Evolutionary conservation across 2,888 invertebrate genomes (phyloP).

Genomic region (Steinernema hermaphroditum): DNA sequence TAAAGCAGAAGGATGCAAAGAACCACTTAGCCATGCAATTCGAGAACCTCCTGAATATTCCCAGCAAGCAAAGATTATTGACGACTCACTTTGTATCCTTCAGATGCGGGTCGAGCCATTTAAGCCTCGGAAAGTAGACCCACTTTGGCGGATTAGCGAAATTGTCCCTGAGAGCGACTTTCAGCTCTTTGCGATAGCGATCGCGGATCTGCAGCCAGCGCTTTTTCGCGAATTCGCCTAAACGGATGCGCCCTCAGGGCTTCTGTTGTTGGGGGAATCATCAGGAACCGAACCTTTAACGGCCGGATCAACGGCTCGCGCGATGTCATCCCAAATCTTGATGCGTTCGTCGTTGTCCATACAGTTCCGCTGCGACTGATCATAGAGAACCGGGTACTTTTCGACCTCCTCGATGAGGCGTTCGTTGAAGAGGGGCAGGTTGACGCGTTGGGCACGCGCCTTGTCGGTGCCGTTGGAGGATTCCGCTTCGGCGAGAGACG

Average conservation of each 20-base stretch:
- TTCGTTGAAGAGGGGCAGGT: slow-evolving; percentile 52
- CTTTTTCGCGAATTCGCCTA: slow-evolving; percentile 64
- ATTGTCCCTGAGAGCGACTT: slow-evolving; percentile 52
- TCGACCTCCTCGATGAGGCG: slow-evolving; percentile 59
- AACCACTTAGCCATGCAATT: too few relatives aligned
- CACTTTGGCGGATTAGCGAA: slow-evolving; percentile 45
- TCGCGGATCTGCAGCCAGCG: slow-evolving; percentile 64
- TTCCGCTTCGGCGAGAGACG: slow-evolving; percentile 18
- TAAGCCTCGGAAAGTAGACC: slow-evolving; percentile 57
- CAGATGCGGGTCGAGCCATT: slow-evolving; percentile 63
- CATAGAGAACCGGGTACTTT: slow-evolving; percentile 61
- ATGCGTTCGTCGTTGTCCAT: slow-evolving; percentile 53
- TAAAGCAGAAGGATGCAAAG: too few relatives aligned
- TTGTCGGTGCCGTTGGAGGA: background rate
- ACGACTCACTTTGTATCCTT: slow-evolving; percentile 52
- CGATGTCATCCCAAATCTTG: slow-evolving; percentile 62
- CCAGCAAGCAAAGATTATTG: background rate
- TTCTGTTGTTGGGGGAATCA: background rate
- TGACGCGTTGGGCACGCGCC: background rate
- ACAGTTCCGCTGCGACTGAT: slow-evolving; percentile 56
- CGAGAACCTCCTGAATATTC: too few relatives aligned
- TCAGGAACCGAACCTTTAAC: slow-evolving; percentile 45
- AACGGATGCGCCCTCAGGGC: slow-evolving; percentile 8
- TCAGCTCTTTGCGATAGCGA: slow-evolving; percentile 63
- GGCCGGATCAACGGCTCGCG: slow-evolving; percentile 56